Evolutionary conservation across 2,113 vertebrate species (phyloP), one percentile per base, ranked within the genome.

Genomic region (Caloenas nicobarica): DNA sequence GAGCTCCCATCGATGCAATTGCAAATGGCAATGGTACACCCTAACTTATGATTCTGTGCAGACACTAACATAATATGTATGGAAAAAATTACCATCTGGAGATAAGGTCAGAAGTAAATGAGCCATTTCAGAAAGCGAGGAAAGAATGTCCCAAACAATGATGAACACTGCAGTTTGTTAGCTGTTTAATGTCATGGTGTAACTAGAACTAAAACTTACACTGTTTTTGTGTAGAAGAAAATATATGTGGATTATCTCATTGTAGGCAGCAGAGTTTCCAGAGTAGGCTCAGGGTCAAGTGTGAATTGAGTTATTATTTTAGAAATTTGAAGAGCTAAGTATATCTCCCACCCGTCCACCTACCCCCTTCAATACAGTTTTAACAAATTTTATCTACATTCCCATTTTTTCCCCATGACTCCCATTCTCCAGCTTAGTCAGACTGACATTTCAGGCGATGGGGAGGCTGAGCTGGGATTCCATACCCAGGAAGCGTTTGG

Each of bases 31-130:
- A 4, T 78, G 70, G 71, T 48, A 46, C 56, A 72, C 69, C 73
- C 77, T 44, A 61, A 58, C 72, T 95, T 33, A 70, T 1, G 64
- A 73, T 66, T 93, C 69, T 89, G 48, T 86, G 78, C 60, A 64
- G 80, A 28, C 78, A 65, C 29, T 84, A 65, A 57, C 24, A 44
- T 42, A 89, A 28, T 70, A 81, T 33, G 31, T 86, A 84, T 78
- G 85, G 96, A 86, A 82, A 96, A 91, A 96, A 93, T 89, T 70
- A 68, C 66, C 72, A 85, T 88, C 71, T 94, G 71, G 82, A 93
- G 89, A 96, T 95, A 97, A 97, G 94, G 94, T 96, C 97, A 98
- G 44, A 95, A 95, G 69, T 86, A 96, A 97, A 97, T 72, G 48
- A 93, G 87, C 64, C 53, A 79, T 94, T 97, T 97, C 88, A 96